Evolutionary conservation across 2,797 vertebrate genomes (phyloP).

Genomic region (Megalops cyprinoides): DNA sequence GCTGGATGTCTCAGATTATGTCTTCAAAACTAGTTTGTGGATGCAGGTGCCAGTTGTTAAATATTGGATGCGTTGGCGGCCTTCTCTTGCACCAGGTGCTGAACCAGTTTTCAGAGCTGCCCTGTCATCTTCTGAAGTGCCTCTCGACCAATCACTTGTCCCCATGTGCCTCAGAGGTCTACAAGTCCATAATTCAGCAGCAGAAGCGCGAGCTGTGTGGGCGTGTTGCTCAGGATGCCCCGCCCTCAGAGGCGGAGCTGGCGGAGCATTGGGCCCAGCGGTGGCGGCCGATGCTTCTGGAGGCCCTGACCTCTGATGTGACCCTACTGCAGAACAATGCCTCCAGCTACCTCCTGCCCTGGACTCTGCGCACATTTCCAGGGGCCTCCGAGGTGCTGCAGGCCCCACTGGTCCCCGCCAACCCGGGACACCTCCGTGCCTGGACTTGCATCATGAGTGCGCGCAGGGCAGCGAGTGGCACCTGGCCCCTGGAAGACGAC

Average conservation of each 20-base stretch:
- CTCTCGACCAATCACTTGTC: slow-evolving; percentile 84
- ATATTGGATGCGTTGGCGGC: background rate
- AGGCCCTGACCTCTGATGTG: slow-evolving; percentile 76
- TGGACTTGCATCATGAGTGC: slow-evolving; percentile 81
- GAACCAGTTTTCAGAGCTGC: slow-evolving; percentile 70
- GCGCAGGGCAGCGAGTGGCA: slow-evolving; percentile 62
- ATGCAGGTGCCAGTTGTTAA: background rate
- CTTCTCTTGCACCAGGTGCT: slow-evolving; percentile 72
- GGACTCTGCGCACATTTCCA: slow-evolving; percentile 79
- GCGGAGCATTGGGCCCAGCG: slow-evolving; percentile 69
- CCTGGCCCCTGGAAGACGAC: slow-evolving; percentile 56
- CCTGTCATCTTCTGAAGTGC: slow-evolving; percentile 81
- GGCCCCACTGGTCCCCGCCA: slow-evolving; percentile 52
- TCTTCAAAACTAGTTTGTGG: background rate
- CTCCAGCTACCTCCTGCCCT: slow-evolving; percentile 74
- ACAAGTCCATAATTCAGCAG: slow-evolving; percentile 78
- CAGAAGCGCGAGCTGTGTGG: slow-evolving; percentile 67
- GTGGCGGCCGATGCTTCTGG: slow-evolving; percentile 75
- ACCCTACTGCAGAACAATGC: slow-evolving; percentile 77
- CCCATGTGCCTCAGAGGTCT: slow-evolving; percentile 78
- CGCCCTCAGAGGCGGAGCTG: slow-evolving; percentile 58
- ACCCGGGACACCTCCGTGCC: slow-evolving; percentile 70
- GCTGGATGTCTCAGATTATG: no score
- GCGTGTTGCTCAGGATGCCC: background rate
- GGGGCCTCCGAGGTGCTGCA: slow-evolving; percentile 66